A percentile compares a stretch with the other conserved stretches of the same genome.
phyloP scores from a whole-genome alignment of 1,140 invertebrate species.

The Holotrichia oblita region DNA sequence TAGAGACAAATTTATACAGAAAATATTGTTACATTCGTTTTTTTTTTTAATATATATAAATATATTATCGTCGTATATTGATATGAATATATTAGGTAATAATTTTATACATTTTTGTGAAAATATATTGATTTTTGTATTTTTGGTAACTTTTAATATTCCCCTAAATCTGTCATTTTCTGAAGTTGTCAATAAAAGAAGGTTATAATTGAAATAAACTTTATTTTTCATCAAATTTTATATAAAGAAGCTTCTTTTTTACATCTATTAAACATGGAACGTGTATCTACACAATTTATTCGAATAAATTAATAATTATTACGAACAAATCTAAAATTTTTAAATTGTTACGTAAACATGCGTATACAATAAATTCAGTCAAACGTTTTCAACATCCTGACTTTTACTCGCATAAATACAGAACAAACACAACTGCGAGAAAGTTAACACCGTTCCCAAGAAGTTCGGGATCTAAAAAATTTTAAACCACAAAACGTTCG shows the following conservation, averaged over 20 bases:
- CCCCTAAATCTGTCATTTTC: too few species aligned
- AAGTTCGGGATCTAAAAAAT: conserved; percentile 78
- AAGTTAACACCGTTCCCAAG: conserved; percentile 73
- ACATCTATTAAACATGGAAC: too few species aligned
- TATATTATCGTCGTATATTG: background rate
- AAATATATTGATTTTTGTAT: conserved; percentile 26
- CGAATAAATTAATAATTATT: too few species aligned
- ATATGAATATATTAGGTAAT: background rate
- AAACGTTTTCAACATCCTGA: conserved; percentile 2
- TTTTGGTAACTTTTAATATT: background rate
- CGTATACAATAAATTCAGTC: too few species aligned
- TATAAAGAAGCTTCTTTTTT: too few species aligned
- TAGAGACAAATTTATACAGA: background rate
- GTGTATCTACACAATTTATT: too few species aligned
- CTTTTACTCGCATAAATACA: conserved; percentile 70
- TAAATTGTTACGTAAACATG: too few species aligned
- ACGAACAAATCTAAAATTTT: too few species aligned
- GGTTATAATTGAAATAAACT: too few species aligned
- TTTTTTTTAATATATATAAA: background rate
- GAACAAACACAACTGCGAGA: conserved; percentile 76
- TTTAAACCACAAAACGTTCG: too few species aligned
- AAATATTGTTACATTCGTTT: conserved; percentile 16
- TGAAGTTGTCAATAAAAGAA: too few species aligned
- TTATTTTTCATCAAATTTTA: too few species aligned
- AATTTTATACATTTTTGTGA: conserved; percentile 53